These are phyloP conservation scores for Laterallus jamaicensis DNA, from an alignment of 2,113 vertebrate genomes.

Conservation along the genomic window DNA sequence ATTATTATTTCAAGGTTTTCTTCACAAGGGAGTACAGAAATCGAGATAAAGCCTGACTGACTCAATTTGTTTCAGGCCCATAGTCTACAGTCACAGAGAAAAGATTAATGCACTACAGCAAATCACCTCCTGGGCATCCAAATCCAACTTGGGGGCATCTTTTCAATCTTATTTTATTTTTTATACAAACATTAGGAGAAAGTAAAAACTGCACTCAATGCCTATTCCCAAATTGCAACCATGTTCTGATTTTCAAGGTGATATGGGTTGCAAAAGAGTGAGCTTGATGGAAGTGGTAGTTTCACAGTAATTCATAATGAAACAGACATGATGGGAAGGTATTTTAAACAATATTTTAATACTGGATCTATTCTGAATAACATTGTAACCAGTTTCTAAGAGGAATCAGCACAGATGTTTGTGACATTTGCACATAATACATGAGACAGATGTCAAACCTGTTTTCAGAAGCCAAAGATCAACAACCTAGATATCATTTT, in stretches of 20 bases:
- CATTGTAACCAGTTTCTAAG: background rate
- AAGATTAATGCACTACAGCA: conserved; percentile 30
- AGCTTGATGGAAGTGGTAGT: background rate
- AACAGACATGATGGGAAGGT: background rate
- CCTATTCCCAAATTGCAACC: background rate
- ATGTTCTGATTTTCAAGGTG: background rate
- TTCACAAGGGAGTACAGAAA: conserved; percentile 31
- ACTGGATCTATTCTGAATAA: background rate
- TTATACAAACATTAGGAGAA: background rate
- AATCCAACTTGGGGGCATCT: background rate
- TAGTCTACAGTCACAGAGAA: background rate
- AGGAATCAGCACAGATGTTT: background rate
- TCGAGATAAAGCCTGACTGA: conserved; percentile 23
- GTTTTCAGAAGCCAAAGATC: too few relatives aligned
- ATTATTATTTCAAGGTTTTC: background rate
- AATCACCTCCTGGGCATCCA: conserved; percentile 8
- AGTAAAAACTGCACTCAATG: background rate
- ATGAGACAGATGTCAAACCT: background rate
- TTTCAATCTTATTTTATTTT: background rate
- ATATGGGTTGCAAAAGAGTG: background rate
- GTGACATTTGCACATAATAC: background rate
- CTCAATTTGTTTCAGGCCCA: conserved; percentile 33
- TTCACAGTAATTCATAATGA: background rate
- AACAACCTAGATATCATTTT: background rate
- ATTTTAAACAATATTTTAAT: background rate